Conservation (phyloP, 2,797 vertebrate genomes). For the Mus caroli region DNA sequence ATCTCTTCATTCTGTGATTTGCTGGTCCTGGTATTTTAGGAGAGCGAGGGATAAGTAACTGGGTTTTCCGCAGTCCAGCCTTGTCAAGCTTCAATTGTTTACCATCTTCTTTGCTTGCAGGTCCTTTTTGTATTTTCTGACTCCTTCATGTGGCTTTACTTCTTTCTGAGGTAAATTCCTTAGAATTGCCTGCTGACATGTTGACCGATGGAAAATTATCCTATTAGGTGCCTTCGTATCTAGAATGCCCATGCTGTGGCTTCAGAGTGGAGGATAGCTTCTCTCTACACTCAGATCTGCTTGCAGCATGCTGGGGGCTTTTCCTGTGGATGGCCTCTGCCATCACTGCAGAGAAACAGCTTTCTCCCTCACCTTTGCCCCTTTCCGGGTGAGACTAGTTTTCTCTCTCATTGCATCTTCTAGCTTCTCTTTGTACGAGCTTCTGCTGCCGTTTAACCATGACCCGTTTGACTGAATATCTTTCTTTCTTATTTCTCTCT, state of each 20-base stretch:
- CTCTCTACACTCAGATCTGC: background rate
- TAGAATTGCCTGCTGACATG: background rate
- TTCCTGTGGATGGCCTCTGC: too few species aligned
- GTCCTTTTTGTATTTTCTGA: too few species aligned
- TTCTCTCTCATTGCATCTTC: background rate
- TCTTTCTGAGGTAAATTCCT: background rate
- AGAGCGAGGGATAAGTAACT: too few species aligned
- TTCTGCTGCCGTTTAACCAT: background rate
- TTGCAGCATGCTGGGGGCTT: background rate
- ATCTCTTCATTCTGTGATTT: background rate
- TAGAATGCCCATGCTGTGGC: background rate
- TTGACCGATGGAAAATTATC: background rate
- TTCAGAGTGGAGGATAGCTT: fast-evolving
- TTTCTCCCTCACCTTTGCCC: background rate
- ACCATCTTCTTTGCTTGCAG: fast-evolving
- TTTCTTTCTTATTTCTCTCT: too few species aligned
- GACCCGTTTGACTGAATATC: background rate
- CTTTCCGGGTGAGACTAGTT: background rate
- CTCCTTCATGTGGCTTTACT: background rate
- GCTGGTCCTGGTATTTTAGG: background rate
- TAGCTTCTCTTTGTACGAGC: background rate
- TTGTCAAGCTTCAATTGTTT: too few species aligned
- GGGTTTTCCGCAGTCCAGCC: fast-evolving
- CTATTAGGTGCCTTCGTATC: background rate
- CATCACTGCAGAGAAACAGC: background rate